Evolutionary conservation across 2,797 vertebrate species (phyloP).

Genomic region (Gymnopithys bicolor): DNA sequence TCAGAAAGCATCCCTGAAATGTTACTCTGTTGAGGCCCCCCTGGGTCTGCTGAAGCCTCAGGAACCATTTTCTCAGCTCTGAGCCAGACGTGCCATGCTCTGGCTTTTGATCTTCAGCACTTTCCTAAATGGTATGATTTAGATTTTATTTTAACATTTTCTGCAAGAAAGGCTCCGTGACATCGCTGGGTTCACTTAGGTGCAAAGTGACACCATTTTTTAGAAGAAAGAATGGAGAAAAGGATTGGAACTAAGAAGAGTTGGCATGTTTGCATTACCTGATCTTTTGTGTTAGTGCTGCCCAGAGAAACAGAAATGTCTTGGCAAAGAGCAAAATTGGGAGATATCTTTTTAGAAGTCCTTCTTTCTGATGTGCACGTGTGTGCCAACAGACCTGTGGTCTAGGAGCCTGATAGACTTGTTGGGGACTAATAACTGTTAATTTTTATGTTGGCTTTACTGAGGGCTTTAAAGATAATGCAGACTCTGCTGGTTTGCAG

Average conservation of each 20-base stretch:
- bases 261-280: not conserved
- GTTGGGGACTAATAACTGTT: not conserved
- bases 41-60: not conserved
- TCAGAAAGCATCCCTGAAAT: not conserved
- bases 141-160: not conserved
- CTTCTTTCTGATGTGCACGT: fast-evolving
- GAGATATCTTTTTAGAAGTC: not conserved
- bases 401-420: not conserved
- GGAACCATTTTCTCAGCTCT: not conserved
- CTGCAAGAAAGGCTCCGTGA: not conserved
- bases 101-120: not conserved
- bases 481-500: not conserved
- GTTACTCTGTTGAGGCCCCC: not conserved
- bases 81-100: not conserved
- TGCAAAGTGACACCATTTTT: not conserved
- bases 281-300: not conserved
- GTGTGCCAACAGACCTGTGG: too few relatives aligned
- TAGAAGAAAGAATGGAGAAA: not conserved
- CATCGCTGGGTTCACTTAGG: not conserved
- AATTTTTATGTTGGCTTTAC: not conserved
- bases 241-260: not conserved
- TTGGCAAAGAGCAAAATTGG: not conserved
- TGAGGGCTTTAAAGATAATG: not conserved
- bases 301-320: not conserved
- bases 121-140: not conserved